These are phyloP conservation scores for Nicator chloris DNA, from an alignment of 2,113 vertebrate species.

Conservation along the genomic window DNA sequence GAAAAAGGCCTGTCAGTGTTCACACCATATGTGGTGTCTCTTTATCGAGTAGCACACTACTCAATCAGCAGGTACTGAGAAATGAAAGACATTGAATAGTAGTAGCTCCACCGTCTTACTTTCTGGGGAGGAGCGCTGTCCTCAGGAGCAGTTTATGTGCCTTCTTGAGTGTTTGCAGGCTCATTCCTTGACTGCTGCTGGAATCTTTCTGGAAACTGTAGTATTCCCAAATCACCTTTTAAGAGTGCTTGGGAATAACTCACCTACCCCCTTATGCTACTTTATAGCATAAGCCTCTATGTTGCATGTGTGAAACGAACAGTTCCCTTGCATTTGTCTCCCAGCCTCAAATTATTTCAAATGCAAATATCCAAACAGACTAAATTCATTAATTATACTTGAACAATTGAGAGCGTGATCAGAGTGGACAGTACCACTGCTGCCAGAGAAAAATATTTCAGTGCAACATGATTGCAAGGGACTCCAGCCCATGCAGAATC, in stretches of 20 bases:
- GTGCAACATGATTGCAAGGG: neutral
- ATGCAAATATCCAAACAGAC: neutral
- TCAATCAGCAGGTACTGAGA: neutral
- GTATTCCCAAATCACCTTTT: neutral
- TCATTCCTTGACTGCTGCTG: neutral
- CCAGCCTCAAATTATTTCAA: neutral
- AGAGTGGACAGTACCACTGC: neutral
- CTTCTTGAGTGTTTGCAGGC: neutral
- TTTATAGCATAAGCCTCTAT: neutral
- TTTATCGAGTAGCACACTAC: neutral
- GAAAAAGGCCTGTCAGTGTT: neutral
- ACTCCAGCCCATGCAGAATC: neutral
- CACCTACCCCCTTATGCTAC: neutral
- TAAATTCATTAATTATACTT: neutral
- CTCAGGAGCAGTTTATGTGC: neutral
- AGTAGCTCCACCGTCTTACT: neutral
- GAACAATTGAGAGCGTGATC: neutral
- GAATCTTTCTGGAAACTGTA: neutral
- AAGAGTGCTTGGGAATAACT: neutral
- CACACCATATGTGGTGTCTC: neutral
- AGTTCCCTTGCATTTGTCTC: neutral
- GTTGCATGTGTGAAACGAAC: neutral
- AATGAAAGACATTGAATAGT: neutral
- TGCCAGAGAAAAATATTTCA: neutral
- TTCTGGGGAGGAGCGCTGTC: neutral